Base-by-base conservation (phyloP, 2,797 vertebrate genomes). In the Serranus cabrilla region DNA sequence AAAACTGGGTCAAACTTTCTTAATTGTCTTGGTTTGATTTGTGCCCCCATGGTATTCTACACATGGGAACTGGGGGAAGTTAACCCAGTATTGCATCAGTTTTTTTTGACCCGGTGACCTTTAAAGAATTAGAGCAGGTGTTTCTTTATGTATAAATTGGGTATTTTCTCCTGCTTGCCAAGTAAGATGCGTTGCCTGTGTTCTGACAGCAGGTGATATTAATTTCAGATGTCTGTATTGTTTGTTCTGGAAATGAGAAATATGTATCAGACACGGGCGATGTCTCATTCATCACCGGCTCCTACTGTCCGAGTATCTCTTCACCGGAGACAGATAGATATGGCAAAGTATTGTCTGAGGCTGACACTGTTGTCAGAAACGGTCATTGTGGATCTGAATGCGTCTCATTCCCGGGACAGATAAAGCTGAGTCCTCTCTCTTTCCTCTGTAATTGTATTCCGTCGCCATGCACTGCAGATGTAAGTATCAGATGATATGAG, bases 191-290 rank as follows among this genome's bases (percentile, higher is more conserved):
- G 55, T 58, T 27, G 40, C 58, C 21, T 20, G 27, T 49, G 68
- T 69, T 37, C 34, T 50, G 42, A 59, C 62, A 27, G 82, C 21
- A n/a, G 34, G 67, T 10, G 11, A 51, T 80, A 84, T 91, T 92
- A 64, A 85, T 90, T 91, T 90, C 82, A 89, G 78, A 86, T 69
- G 73, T 89, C 81, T 82, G 74, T 63, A 73, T 83, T 89, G 86
- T 90, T 94, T 90, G 83, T 89, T 84, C 82, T 86, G 71, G 74
- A 90, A 84, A 93, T 86, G 88, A 91, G 82, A 91, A 89, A 89
- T 89, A 89, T 82, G 75, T 81, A 91, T 92, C 87, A 85, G 79
- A 79, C 69, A 9, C 21, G 13, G 49, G 77, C 45, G 31, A 88
- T 80, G 85, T 85, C 86, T 89, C 86, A 90, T 93, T 91, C 78